Conservation (phyloP, 2,113 vertebrate genomes). For the Pterocles burchelli region DNA sequence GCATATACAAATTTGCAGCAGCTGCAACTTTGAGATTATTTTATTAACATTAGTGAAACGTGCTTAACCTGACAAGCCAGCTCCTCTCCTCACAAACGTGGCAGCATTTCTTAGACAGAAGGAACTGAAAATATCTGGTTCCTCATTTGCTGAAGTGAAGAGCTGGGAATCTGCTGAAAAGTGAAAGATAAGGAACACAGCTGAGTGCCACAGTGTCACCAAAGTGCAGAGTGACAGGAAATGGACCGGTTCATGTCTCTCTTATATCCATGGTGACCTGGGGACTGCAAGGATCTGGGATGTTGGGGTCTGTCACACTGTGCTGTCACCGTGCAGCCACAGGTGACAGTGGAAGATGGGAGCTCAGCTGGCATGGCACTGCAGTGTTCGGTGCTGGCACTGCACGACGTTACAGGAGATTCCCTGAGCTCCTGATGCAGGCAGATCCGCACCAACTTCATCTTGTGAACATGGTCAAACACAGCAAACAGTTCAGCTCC, state of each 20-base stretch:
- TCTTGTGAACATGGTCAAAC: background rate
- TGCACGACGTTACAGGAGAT: background rate
- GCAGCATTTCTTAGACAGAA: background rate
- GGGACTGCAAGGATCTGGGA: background rate
- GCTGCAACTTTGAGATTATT: background rate
- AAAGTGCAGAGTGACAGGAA: background rate
- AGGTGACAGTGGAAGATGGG: background rate
- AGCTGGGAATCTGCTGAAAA: background rate
- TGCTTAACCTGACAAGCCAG: background rate
- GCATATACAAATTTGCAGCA: background rate
- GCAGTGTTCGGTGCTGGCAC: background rate
- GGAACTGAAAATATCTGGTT: slow-evolving; percentile 31
- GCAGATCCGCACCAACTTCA: background rate
- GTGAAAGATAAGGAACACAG: background rate
- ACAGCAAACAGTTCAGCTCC: background rate
- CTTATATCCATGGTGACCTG: background rate
- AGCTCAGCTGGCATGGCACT: background rate
- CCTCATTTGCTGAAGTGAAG: background rate
- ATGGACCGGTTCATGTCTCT: background rate
- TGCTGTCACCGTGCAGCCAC: background rate
- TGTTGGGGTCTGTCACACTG: background rate
- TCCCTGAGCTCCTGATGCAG: background rate
- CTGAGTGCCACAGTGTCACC: fast-evolving
- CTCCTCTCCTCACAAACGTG: background rate
- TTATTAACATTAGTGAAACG: background rate